Percentiles rank a stretch among this genome's conserved stretches.
Evolutionary conservation across 2,113 vertebrate species (phyloP).

Genomic region (Stegostoma tigrinum): DNA sequence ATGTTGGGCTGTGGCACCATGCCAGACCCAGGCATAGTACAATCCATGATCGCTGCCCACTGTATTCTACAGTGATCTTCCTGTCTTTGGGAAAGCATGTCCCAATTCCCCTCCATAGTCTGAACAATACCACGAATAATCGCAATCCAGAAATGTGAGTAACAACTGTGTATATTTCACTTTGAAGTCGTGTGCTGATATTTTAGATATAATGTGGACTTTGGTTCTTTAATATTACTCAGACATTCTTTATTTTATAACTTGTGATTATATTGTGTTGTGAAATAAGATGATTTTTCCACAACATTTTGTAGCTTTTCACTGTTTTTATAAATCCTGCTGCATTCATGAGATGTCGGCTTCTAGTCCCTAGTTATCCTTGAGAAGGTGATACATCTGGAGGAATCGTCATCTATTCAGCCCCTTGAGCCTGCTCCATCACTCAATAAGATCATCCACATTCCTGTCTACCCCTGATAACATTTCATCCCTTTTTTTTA

Average conservation of each 20-base stretch:
- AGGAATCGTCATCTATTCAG: no score
- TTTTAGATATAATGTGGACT: background rate
- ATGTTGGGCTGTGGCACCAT: background rate
- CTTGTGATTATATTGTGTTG: background rate
- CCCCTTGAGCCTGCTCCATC: no score
- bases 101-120: background rate
- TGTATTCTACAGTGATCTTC: background rate
- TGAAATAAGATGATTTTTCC: background rate
- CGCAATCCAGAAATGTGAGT: background rate
- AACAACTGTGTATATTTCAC: background rate
- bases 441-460: no score
- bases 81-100: background rate
- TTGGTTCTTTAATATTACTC: background rate
- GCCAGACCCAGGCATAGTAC: background rate
- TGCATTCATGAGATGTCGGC: background rate
- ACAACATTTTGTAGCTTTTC: background rate
- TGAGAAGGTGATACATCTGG: no score
- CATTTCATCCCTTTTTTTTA: no score
- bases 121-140: background rate
- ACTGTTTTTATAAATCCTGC: background rate
- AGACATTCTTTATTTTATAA: background rate
- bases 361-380: no score
- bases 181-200: no score
- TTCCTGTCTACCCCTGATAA: no score
- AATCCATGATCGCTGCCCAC: background rate